phyloP scores from a whole-genome alignment of 2,888 invertebrate genomes.

The Himalopsyche japonica region DNA sequence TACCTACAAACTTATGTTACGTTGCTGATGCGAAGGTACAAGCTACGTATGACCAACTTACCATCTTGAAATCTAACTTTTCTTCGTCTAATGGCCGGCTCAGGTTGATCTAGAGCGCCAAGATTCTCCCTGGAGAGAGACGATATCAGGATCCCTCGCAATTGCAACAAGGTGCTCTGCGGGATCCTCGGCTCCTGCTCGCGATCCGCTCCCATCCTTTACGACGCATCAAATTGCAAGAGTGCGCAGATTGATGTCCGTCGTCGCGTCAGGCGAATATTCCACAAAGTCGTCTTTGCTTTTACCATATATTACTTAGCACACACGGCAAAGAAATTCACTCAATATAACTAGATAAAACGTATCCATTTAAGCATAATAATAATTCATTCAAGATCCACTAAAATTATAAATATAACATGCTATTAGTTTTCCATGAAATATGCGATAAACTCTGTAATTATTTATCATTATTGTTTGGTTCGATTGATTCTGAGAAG shows the following conservation, averaged over 20 bases:
- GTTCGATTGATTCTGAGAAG: background rate
- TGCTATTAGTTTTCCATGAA: too few species aligned
- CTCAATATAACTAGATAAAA: too few species aligned
- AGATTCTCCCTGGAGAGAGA: constrained; percentile 62
- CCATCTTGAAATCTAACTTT: constrained; percentile 48
- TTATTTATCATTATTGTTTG: too few species aligned
- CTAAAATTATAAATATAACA: too few species aligned
- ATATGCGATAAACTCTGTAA: too few species aligned
- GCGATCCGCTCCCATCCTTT: constrained; percentile 24
- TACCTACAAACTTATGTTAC: too few species aligned
- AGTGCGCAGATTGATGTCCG: background rate
- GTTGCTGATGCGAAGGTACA: too few species aligned
- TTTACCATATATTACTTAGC: too few species aligned
- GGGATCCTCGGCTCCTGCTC: constrained; percentile 50
- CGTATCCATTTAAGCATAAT: too few species aligned
- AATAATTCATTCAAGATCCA: too few species aligned
- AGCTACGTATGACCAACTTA: background rate
- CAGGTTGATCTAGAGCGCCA: constrained; percentile 52
- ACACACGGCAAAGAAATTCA: too few species aligned
- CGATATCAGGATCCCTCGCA: constrained; percentile 60
- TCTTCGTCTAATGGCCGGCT: constrained; percentile 43
- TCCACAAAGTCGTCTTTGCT: too few species aligned
- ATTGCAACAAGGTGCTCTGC: constrained; percentile 57
- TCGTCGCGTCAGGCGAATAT: background rate
- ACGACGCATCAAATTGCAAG: background rate